These are phyloP conservation scores for Tragulus kanchil DNA, from an alignment of 2,113 vertebrate genomes.

Conservation along the genomic window DNA sequence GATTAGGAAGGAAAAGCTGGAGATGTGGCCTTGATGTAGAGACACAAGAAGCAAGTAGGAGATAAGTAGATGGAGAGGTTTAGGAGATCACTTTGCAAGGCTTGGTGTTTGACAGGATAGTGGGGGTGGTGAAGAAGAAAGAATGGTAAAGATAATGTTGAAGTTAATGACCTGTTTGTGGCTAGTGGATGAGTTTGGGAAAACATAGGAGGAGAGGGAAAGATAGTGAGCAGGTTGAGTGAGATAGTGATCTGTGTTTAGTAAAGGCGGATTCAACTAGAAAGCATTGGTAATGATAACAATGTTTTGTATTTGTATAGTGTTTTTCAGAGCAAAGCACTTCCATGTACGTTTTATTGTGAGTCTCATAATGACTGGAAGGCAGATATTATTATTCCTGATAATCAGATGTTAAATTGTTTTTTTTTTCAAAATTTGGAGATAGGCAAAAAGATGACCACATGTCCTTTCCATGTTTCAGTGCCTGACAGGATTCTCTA, in stretches of 20 bases:
- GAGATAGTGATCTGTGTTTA: too few relatives aligned
- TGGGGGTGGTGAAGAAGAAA: background rate
- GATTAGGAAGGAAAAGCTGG: background rate
- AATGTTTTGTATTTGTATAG: background rate
- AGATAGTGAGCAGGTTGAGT: background rate
- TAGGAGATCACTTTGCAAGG: background rate
- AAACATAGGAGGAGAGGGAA: background rate
- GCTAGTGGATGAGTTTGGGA: background rate
- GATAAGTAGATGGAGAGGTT: background rate
- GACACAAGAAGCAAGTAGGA: background rate
- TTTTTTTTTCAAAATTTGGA: constrained; percentile 1
- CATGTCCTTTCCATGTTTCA: background rate
- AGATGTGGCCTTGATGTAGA: background rate
- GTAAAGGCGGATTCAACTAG: background rate
- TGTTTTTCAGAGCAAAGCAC: background rate
- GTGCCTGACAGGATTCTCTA: background rate
- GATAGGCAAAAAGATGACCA: background rate
- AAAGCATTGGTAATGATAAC: background rate
- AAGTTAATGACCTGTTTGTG: background rate
- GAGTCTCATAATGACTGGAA: background rate
- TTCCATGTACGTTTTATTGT: background rate
- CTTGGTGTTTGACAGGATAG: background rate
- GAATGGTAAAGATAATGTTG: background rate
- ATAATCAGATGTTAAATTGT: constrained; percentile 1
- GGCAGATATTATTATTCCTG: background rate